A percentile compares a stretch with the other conserved stretches of the same genome.
phyloP scores from a whole-genome alignment of 1,140 invertebrate genomes.

The Saccostrea glomerata region DNA sequence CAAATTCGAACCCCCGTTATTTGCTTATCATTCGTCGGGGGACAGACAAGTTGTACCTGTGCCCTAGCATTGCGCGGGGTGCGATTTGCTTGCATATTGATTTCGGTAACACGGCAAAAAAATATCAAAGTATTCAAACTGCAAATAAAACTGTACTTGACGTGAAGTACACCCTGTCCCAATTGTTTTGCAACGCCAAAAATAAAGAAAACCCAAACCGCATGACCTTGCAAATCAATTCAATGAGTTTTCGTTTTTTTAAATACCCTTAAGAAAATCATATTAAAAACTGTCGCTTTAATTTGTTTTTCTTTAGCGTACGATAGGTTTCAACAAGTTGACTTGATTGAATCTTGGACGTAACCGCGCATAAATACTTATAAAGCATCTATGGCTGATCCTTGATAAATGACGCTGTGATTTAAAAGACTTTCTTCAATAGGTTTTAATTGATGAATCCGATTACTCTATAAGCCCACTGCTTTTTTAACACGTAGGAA shows the following conservation, averaged over 20 bases:
- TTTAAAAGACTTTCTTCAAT: conserved; percentile 6
- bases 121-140: neutral
- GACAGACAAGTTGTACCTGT: neutral
- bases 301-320: neutral
- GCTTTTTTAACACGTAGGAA: neutral
- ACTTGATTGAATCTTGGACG: neutral
- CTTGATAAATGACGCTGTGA: neutral
- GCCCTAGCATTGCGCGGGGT: neutral
- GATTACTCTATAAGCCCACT: neutral
- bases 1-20: conserved; percentile 23
- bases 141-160: neutral
- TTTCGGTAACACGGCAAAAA: neutral
- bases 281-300: neutral
- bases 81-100: neutral
- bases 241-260: neutral
- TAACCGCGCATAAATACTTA: neutral
- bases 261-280: neutral
- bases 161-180: neutral
- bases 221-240: neutral
- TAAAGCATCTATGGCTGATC: neutral
- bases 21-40: neutral
- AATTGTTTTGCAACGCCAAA: neutral
- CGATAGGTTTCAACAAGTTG: neutral
- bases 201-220: neutral
- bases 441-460: conserved; percentile 24